These are phyloP conservation scores for Xiphydria camelus DNA, from an alignment of 2,888 invertebrate species.

Conservation along the genomic window DNA sequence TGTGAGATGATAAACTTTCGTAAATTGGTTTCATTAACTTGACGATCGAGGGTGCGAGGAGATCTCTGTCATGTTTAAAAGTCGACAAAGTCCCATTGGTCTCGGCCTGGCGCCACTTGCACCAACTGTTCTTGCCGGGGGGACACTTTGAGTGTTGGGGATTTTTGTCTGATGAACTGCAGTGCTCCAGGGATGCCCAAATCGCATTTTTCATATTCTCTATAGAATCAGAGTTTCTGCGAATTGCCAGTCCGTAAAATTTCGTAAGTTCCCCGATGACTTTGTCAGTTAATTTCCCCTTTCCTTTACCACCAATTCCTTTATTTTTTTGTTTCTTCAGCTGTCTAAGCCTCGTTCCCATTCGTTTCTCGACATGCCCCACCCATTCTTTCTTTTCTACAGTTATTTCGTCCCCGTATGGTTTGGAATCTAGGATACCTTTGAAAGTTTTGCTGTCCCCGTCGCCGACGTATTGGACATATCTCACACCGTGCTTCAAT, in stretches of 20 bases:
- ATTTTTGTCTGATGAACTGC: constrained; percentile 11
- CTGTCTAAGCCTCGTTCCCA: constrained; percentile 11
- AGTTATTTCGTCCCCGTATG: constrained; percentile 10
- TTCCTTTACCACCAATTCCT: constrained; percentile 7
- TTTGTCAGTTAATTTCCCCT: constrained; percentile 13
- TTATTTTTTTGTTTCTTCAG: constrained; percentile 9
- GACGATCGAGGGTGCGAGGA: not conserved
- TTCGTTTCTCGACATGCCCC: constrained; percentile 13
- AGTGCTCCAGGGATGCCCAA: constrained; percentile 19
- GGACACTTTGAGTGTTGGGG: constrained; percentile 18
- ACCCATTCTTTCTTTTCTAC: constrained; percentile 12
- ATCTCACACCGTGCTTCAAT: constrained; percentile 6
- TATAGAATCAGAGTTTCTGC: constrained; percentile 10
- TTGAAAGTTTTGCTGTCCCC: constrained; percentile 15
- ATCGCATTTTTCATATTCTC: constrained; percentile 17
- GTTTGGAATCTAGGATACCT: constrained; percentile 11
- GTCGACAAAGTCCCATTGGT: not conserved
- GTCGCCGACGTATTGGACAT: constrained; percentile 12
- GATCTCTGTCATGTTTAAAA: not conserved
- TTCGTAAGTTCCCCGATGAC: constrained; percentile 5
- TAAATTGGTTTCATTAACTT: not conserved
- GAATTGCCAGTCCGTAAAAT: constrained; percentile 8
- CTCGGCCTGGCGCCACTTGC: constrained; percentile 15
- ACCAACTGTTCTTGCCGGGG: constrained; percentile 13
- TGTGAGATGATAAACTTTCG: not conserved